Percentiles rank a stretch among this genome's conserved stretches.
Conservation (phyloP, 2,888 invertebrate genomes). For the Harpalus rubripes region DNA sequence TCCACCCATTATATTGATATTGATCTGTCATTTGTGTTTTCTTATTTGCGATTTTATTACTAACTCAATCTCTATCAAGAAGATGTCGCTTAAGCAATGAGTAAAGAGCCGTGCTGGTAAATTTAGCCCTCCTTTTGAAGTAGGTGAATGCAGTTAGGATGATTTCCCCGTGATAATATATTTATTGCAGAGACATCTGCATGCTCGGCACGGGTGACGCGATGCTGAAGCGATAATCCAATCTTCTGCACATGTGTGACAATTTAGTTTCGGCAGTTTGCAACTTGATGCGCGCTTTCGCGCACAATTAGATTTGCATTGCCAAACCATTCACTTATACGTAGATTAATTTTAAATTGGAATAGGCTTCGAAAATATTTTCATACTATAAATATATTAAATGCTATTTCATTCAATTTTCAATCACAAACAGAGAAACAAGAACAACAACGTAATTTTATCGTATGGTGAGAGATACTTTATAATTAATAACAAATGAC, state of each 20-base stretch:
- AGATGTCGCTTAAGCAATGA: not conserved
- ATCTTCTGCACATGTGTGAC: slow-evolving; percentile 43
- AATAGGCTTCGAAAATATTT: not conserved
- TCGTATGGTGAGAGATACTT: too few relatives aligned
- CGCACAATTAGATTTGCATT: slow-evolving; percentile 17
- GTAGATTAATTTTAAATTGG: slow-evolving; percentile 32
- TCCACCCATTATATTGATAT: too few relatives aligned
- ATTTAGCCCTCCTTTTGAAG: not conserved
- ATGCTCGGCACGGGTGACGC: slow-evolving; percentile 9
- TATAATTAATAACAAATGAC: too few relatives aligned
- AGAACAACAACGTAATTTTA: too few relatives aligned
- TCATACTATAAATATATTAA: too few relatives aligned
- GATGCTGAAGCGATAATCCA: slow-evolving; percentile 49
- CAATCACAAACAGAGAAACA: too few relatives aligned
- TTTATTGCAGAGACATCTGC: slow-evolving; percentile 40
- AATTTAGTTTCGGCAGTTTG: slow-evolving; percentile 37
- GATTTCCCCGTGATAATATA: slow-evolving; percentile 12
- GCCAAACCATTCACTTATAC: slow-evolving; percentile 35
- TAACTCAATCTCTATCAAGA: not conserved
- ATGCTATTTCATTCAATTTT: too few relatives aligned
- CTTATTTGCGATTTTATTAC: too few relatives aligned
- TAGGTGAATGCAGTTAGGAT: slow-evolving; percentile 11
- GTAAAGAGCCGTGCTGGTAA: not conserved
- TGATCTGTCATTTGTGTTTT: too few relatives aligned
- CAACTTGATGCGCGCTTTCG: slow-evolving; percentile 44